These are phyloP conservation scores for Fukomys damarensis DNA, from an alignment of 2,113 vertebrate genomes.

Conservation along the genomic window DNA sequence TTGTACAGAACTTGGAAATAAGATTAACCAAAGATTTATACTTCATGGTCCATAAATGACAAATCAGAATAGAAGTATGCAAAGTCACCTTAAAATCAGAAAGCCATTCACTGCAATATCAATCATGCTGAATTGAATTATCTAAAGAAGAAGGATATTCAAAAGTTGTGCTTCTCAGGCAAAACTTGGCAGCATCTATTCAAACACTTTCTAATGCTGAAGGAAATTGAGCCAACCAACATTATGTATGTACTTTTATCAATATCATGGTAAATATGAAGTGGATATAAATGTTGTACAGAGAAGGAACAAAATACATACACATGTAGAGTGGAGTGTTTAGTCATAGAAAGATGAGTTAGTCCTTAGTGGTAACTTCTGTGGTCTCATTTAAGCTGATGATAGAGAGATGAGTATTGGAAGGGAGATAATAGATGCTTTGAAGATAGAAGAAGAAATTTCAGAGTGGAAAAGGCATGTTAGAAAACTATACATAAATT, in stretches of 20 bases:
- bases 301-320: neutral
- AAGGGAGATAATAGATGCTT: neutral
- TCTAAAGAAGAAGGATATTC: neutral
- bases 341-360: neutral
- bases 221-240: neutral
- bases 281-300: neutral
- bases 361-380: neutral
- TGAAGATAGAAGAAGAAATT: neutral
- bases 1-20: neutral
- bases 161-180: neutral
- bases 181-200: neutral
- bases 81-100: neutral
- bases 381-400: neutral
- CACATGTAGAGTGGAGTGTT: neutral
- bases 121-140: neutral
- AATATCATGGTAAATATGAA: neutral
- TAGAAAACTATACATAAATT: neutral
- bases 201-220: neutral
- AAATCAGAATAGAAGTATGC: neutral
- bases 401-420: neutral
- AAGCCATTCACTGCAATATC: neutral
- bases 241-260: neutral
- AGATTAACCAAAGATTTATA: neutral
- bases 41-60: neutral
- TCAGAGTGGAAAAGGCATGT: neutral